Conservation (phyloP, 2,113 vertebrate genomes). For the Scatophagus argus region DNA sequence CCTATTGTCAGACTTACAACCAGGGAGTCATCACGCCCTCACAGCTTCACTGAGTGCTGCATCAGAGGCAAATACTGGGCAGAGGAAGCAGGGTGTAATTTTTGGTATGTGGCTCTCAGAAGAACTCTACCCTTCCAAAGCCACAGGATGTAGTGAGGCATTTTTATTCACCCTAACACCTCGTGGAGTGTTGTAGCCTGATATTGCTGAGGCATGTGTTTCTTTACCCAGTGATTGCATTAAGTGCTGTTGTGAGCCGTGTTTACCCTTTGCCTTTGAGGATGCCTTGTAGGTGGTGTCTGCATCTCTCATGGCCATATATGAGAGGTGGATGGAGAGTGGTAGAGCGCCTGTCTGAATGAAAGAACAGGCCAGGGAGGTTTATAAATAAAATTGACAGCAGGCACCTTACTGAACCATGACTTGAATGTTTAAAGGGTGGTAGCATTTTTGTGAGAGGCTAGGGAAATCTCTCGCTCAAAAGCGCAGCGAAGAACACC, state of each 20-base stretch:
- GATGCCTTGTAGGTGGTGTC: conserved; percentile 61
- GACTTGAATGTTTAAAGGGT: conserved; percentile 83
- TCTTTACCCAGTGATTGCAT: conserved; percentile 71
- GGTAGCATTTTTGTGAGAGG: conserved; percentile 66
- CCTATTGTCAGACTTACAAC: conserved; percentile 61
- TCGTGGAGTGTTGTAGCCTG: conserved; percentile 27
- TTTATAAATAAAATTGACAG: conserved; percentile 86
- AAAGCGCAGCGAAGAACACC: conserved; percentile 62
- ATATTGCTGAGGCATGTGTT: conserved; percentile 76
- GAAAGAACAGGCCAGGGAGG: conserved; percentile 76
- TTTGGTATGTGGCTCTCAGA: conserved; percentile 47
- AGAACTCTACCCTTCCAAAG: conserved; percentile 45
- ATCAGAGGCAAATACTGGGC: conserved; percentile 23
- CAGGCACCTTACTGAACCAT: conserved; percentile 79
- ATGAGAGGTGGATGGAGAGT: conserved; percentile 43
- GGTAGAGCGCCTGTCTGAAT: conserved; percentile 68
- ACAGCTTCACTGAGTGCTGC: conserved; percentile 47
- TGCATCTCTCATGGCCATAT: conserved; percentile 56
- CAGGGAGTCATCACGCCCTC: conserved; percentile 66
- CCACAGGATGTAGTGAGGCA: conserved; percentile 31
- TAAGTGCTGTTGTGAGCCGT: conserved; percentile 66
- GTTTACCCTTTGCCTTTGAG: conserved; percentile 71
- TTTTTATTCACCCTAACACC: conserved; percentile 72
- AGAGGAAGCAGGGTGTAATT: conserved; percentile 36
- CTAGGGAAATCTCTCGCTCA: conserved; percentile 75